These are phyloP conservation scores for Laothoe populi DNA, from an alignment of 2,888 invertebrate species.

Conservation along the genomic window DNA sequence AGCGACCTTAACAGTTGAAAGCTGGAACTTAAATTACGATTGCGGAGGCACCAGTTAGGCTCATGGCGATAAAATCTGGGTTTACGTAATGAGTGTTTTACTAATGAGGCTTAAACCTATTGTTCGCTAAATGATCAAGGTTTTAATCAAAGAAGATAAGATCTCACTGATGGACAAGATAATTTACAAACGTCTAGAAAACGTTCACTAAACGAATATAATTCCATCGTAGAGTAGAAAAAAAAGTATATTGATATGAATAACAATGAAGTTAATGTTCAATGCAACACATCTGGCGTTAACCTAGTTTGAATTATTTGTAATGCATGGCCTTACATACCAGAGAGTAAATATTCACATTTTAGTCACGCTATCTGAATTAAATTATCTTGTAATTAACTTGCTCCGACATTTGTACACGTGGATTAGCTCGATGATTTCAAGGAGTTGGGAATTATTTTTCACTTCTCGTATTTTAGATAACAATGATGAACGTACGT, in stretches of 20 bases:
- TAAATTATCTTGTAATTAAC: background rate
- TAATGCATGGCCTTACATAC: background rate
- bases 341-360: background rate
- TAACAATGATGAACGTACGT: too few species aligned
- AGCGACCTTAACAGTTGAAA: too few species aligned
- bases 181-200: background rate
- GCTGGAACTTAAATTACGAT: too few species aligned
- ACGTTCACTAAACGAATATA: background rate
- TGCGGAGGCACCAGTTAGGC: too few species aligned
- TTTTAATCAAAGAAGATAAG: too few species aligned
- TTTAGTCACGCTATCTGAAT: background rate
- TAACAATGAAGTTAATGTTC: background rate
- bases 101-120: too few species aligned
- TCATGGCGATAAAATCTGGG: too few species aligned
- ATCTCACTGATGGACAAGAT: too few species aligned
- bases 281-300: conserved; percentile 25
- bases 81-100: too few species aligned
- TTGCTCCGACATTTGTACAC: background rate
- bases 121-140: too few species aligned
- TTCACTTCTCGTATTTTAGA: too few species aligned
- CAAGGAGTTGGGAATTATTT: too few species aligned
- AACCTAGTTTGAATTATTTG: conserved; percentile 24
- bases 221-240: background rate
- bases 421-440: background rate
- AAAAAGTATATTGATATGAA: background rate